A percentile compares a stretch with the other conserved stretches of the same genome.
phyloP scores from a whole-genome alignment of 1,140 invertebrate species.

The Philopotamus ludificatus region DNA sequence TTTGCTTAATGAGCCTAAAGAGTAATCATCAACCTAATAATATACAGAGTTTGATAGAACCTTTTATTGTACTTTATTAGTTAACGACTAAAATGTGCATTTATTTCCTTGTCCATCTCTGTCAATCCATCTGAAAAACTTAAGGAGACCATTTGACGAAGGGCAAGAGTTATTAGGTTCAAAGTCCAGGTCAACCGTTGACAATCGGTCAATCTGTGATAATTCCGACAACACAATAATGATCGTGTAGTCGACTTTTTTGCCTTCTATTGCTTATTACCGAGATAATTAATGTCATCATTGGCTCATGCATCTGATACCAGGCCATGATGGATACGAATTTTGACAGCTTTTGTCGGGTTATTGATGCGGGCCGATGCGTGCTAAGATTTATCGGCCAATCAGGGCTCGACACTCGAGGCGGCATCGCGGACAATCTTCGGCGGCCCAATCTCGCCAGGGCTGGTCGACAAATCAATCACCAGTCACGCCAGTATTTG shows the following conservation, averaged over 20 bases:
- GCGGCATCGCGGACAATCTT: constrained; percentile 6
- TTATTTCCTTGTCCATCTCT: constrained; percentile 5
- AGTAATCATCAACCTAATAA: too few relatives aligned
- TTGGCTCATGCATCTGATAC: not conserved
- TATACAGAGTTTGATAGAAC: too few relatives aligned
- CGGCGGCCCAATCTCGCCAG: constrained; percentile 7
- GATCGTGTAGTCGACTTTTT: too few relatives aligned
- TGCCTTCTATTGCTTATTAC: too few relatives aligned
- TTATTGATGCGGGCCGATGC: not conserved
- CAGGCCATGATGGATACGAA: not conserved
- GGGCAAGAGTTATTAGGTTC: too few relatives aligned
- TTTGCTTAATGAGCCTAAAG: too few relatives aligned
- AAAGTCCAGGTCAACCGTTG: not conserved
- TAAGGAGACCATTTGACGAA: too few relatives aligned
- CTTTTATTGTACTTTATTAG: too few relatives aligned
- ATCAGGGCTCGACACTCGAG: constrained; percentile 21
- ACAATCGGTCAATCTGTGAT: not conserved
- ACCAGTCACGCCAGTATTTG: not conserved
- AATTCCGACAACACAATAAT: not conserved
- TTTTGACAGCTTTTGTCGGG: constrained; percentile 9
- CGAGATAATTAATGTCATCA: not conserved
- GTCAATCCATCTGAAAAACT: too few relatives aligned
- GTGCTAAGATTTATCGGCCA: constrained; percentile 25
- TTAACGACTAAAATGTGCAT: too few relatives aligned
- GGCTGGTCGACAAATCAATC: constrained; percentile 18